phyloP scores from a whole-genome alignment of 2,113 vertebrate genomes.

The Poeciliopsis prolifica region DNA sequence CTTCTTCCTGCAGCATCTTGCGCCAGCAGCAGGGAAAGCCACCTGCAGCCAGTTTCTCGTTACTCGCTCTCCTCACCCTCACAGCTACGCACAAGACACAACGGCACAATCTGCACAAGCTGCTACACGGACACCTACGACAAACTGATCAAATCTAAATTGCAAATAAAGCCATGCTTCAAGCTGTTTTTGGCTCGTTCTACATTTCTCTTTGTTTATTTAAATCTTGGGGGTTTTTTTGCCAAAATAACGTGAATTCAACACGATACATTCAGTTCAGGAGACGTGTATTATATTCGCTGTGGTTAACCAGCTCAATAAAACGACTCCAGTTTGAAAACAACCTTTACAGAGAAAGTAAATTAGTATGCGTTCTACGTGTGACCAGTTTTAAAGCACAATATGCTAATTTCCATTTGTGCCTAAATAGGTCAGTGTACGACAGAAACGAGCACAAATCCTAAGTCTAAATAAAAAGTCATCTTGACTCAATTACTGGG shows the following conservation, averaged over 20 bases:
- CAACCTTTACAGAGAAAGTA: conserved; percentile 4
- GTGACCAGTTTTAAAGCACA: conserved; percentile 55
- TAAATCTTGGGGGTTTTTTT: not conserved
- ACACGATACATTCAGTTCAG: not conserved
- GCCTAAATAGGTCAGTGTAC: conserved; percentile 32
- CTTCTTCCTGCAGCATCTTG: conserved; percentile 52
- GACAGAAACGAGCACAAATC: not conserved
- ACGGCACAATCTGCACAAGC: conserved; percentile 37
- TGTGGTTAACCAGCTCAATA: not conserved
- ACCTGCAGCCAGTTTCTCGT: conserved; percentile 51
- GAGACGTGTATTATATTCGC: not conserved
- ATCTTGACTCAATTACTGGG: no score
- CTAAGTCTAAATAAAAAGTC: not conserved
- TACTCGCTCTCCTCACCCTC: conserved; percentile 37
- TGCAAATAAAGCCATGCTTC: not conserved
- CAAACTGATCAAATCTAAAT: conserved; percentile 26
- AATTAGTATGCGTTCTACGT: conserved; percentile 55
- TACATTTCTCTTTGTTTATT: not conserved
- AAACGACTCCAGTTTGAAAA: not conserved
- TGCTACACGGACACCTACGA: conserved; percentile 30
- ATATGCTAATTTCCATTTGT: conserved; percentile 18
- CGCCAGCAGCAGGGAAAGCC: conserved; percentile 48
- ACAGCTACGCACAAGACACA: conserved; percentile 32
- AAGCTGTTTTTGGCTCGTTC: not conserved
- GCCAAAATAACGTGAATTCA: not conserved